Evolutionary conservation across 2,888 invertebrate species (phyloP), one percentile per base, ranked within the genome.

Genomic region (Leptothorax acervorum): DNA sequence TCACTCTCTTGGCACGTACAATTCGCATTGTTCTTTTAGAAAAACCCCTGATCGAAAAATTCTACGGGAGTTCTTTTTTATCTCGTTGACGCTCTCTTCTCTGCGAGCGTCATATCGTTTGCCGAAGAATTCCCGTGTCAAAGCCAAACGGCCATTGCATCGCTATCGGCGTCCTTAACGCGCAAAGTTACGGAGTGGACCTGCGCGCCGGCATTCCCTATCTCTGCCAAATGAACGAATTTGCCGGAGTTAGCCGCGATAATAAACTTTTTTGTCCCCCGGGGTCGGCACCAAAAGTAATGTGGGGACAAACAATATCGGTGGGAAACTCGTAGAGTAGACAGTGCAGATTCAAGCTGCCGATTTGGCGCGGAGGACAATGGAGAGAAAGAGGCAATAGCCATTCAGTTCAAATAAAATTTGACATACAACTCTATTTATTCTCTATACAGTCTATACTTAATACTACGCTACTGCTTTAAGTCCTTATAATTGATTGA

Each of bases 211-310:
- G 48, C 48, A 62, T 62, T 74, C 79, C 75, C 70, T 89, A 89
- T 88, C 87, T 88, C 70, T 85, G 89, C 87, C 89, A 89, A 89
- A 89, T 88, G 89, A 88, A 89, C 89, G 88, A 88, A 89, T 87
- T 87, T 75, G 84, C 78, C 63, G 81, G 85, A 89, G 89, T 88
- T 89, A 85, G 81, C 65, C 55, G 76, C 65, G 88, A 89, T 87
- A 89, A 89, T 88, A 89, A 89, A 89, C 85, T 87, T 89, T 83
- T 87, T 85, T 76, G 74, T 68, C 63, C 23, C 75, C 28, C 48
- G 51, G 85, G 75, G 70, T 51, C 81, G 79, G 12, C 55, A 57
- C 66, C 82, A 71, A 74, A 85, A 82, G 68, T 83, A 84, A 85
- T 84, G 66, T 71, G 82, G 42, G 85, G 76, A 83, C 88, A 83